Conservation (phyloP, 1,140 invertebrate species). For the Ceratoteleas bidentatus region DNA sequence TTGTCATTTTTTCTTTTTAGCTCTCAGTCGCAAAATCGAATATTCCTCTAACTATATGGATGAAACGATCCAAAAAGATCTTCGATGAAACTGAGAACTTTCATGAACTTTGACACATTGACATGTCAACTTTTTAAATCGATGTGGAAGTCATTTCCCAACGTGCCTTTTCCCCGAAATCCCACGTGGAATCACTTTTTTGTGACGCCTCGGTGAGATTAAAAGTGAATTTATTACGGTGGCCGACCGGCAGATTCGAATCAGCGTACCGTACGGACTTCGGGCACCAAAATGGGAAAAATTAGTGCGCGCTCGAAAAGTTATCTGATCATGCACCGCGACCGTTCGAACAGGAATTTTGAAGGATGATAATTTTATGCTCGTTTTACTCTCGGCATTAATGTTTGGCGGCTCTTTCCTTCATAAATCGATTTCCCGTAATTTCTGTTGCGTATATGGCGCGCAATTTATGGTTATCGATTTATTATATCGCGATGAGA, state of each 20-base stretch:
- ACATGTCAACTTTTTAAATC: conserved; percentile 2
- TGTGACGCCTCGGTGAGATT: conserved; percentile 18
- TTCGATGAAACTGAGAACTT: no score
- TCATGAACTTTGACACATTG: neutral
- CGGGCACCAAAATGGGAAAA: conserved; percentile 16
- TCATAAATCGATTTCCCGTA: neutral
- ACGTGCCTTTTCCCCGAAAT: conserved; percentile 18
- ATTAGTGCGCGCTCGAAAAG: neutral
- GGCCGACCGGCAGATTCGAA: neutral
- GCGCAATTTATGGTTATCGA: neutral
- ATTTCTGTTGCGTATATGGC: neutral
- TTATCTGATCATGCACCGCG: conserved; percentile 23
- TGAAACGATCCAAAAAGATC: no score
- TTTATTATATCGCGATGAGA: neutral
- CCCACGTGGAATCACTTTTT: conserved; percentile 13
- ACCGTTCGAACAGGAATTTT: neutral
- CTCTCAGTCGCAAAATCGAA: no score
- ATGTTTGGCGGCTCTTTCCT: conserved; percentile 1
- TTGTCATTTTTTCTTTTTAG: no score
- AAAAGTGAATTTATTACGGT: conserved; percentile 21
- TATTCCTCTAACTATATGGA: no score
- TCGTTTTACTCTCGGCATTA: neutral
- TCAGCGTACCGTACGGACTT: neutral
- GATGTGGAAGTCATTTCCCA: neutral
- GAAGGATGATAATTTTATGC: conserved; percentile 19